These are phyloP conservation scores for Orientallactaga sibirica DNA, from an alignment of 2,797 vertebrate genomes.

Conservation along the genomic window DNA sequence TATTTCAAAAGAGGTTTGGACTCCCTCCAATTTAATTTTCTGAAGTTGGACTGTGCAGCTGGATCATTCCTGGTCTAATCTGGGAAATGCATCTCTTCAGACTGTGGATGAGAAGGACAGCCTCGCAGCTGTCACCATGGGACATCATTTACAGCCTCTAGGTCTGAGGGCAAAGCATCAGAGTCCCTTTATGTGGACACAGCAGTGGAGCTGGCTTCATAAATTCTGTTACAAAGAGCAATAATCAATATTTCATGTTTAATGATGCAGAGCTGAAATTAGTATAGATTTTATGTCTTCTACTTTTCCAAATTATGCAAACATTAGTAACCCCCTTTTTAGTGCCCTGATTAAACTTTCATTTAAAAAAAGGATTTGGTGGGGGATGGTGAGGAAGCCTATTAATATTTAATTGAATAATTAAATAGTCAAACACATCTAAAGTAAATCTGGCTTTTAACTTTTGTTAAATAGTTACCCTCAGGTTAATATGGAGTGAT, in stretches of 20 bases:
- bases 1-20: conserved; percentile 85
- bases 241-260: conserved; percentile 92
- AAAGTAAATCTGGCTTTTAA: conserved; percentile 73
- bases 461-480: conserved; percentile 76
- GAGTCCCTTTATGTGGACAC: conserved; percentile 77
- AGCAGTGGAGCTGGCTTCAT: conserved; percentile 85
- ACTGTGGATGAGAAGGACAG: conserved; percentile 77
- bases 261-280: conserved; percentile 94
- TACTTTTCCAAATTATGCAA: conserved; percentile 93
- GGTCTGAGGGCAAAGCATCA: conserved; percentile 85
- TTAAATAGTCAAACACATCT: conserved; percentile 79
- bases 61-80: conserved; percentile 80
- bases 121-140: conserved; percentile 77
- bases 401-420: conserved; percentile 82
- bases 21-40: conserved; percentile 90
- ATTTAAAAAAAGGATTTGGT: neutral
- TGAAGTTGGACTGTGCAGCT: conserved; percentile 82
- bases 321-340: conserved; percentile 87
- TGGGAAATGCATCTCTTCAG: conserved; percentile 82
- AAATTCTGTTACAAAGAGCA: conserved; percentile 84
- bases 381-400: conserved; percentile 26
- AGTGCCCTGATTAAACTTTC: conserved; percentile 77
- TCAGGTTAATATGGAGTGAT: conserved; percentile 85
- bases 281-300: conserved; percentile 96
- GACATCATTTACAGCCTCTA: conserved; percentile 79